Percentiles rank a stretch among this genome's conserved stretches.
Evolutionary conservation across 2,113 vertebrate species (phyloP).

Genomic region (Cyanistes caeruleus): DNA sequence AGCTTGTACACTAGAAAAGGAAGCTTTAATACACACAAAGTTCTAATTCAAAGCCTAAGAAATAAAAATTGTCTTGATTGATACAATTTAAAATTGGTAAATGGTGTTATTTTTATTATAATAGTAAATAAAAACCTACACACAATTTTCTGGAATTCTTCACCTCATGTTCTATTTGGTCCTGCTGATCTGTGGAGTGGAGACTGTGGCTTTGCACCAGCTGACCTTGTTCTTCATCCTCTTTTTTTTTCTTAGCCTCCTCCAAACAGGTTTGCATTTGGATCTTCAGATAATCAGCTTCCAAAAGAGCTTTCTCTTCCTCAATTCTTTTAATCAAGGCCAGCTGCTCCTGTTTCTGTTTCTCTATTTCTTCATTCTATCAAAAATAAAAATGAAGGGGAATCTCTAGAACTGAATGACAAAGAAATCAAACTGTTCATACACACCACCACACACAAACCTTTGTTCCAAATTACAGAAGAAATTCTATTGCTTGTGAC

Average conservation of each 20-base stretch:
- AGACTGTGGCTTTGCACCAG: neutral
- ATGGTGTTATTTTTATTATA: neutral
- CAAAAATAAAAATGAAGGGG: neutral
- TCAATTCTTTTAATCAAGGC: slow-evolving; percentile 85
- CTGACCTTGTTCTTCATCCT: neutral
- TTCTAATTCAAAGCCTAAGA: neutral
- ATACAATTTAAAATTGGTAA: neutral
- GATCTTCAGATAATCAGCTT: slow-evolving; percentile 77
- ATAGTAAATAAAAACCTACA: neutral
- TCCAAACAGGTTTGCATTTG: slow-evolving; percentile 68
- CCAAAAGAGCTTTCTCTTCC: slow-evolving; percentile 79
- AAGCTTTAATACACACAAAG: neutral
- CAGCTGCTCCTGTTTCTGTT: slow-evolving; percentile 85
- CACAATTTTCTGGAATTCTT: neutral
- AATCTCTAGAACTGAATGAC: neutral
- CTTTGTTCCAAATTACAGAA: neutral
- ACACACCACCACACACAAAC: neutral
- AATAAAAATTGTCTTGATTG: neutral
- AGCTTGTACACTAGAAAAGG: neutral
- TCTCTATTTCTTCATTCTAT: slow-evolving; percentile 84
- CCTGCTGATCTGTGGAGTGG: neutral
- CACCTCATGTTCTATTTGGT: slow-evolving; percentile 36
- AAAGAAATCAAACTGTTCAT: neutral
- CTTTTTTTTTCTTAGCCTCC: slow-evolving; percentile 60
- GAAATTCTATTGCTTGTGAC: neutral